These are phyloP conservation scores for Ornithoptera alexandrae DNA, from an alignment of 2,888 invertebrate species.

Conservation along the genomic window DNA sequence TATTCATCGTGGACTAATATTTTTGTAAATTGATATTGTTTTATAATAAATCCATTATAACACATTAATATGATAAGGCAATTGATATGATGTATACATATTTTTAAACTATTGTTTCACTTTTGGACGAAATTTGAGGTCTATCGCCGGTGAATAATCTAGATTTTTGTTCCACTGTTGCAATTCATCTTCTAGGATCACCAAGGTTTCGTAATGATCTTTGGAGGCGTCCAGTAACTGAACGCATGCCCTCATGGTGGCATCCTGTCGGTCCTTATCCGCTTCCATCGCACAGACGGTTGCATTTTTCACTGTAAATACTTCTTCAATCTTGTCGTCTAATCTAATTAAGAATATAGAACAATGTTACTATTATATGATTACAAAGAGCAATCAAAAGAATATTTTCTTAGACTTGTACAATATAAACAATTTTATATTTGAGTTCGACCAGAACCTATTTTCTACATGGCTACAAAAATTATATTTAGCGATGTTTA, in stretches of 20 bases:
- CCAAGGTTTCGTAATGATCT: conserved; percentile 67
- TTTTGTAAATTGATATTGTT: too few species aligned
- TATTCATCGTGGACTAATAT: too few species aligned
- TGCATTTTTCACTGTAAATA: conserved; percentile 54
- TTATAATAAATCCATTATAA: too few species aligned
- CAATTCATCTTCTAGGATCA: conserved; percentile 60
- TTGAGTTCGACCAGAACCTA: too few species aligned
- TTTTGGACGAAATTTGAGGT: conserved; percentile 42
- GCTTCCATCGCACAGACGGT: conserved; percentile 56
- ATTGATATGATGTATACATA: background rate
- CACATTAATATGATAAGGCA: too few species aligned
- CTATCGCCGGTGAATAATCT: conserved; percentile 56
- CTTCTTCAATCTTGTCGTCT: conserved; percentile 66
- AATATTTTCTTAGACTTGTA: too few species aligned
- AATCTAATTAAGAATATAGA: conserved; percentile 33
- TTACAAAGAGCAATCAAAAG: too few species aligned
- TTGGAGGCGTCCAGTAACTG: conserved; percentile 61
- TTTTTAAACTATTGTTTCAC: conserved; percentile 32
- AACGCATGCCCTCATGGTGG: conserved; percentile 55
- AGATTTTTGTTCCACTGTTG: conserved; percentile 43
- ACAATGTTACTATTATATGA: background rate
- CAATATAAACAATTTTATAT: too few species aligned
- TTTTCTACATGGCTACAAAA: too few species aligned
- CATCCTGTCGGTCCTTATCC: conserved; percentile 56
- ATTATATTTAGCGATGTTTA: too few species aligned